Evolutionary conservation across 2,797 vertebrate genomes (phyloP).

Genomic region (Pseudomugil gertrudae): DNA sequence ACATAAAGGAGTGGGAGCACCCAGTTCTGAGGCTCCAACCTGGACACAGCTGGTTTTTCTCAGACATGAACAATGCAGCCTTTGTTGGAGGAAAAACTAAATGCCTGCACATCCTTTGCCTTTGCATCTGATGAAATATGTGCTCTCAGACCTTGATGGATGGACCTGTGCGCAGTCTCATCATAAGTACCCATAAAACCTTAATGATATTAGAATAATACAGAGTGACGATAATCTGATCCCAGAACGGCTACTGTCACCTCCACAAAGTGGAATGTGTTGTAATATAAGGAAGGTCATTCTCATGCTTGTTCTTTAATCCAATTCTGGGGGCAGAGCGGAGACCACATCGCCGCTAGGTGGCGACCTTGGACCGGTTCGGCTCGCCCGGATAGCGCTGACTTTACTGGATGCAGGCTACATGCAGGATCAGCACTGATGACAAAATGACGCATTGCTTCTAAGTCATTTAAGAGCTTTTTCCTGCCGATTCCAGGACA

Average conservation of each 20-base stretch:
- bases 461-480: slow-evolving; percentile 1
- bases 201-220: slow-evolving; percentile 57
- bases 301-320: slow-evolving; percentile 67
- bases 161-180: slow-evolving; percentile 16
- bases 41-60: slow-evolving; percentile 66
- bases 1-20: slow-evolving; percentile 51
- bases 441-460: slow-evolving; percentile 40
- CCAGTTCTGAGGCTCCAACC: slow-evolving; percentile 46
- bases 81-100: slow-evolving; percentile 52
- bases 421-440: slow-evolving; percentile 55
- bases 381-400: slow-evolving; percentile 51
- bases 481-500: not conserved
- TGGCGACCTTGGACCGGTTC: slow-evolving; percentile 71
- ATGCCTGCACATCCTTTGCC: slow-evolving; percentile 30
- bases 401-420: slow-evolving; percentile 54
- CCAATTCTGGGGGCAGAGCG: slow-evolving; percentile 53
- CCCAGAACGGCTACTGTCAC: slow-evolving; percentile 45
- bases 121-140: slow-evolving; percentile 8
- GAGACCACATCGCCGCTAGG: slow-evolving; percentile 67
- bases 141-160: slow-evolving; percentile 5
- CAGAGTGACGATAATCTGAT: slow-evolving; percentile 56
- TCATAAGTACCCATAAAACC: slow-evolving; percentile 48
- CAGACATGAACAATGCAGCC: slow-evolving; percentile 49
- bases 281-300: slow-evolving; percentile 60
- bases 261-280: slow-evolving; percentile 65